Percentiles rank a stretch among this genome's conserved stretches.
These are phyloP conservation scores for Ormyrus pomaceus DNA, from an alignment of 2,888 invertebrate genomes.

Conservation along the genomic window DNA sequence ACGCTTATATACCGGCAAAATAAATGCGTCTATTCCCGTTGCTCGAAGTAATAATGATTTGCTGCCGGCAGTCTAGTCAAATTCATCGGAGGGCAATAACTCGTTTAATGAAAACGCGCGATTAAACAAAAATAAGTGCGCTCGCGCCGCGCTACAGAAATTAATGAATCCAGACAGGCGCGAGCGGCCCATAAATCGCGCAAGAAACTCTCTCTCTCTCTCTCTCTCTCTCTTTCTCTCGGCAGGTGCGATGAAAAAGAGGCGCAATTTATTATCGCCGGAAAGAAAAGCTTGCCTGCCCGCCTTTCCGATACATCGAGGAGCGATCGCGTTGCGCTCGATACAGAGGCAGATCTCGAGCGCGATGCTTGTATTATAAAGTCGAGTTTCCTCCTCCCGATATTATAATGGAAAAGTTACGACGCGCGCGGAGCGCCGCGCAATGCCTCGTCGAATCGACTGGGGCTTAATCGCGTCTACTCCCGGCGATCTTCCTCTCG, in stretches of 20 bases:
- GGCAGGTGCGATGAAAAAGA: slow-evolving; percentile 48
- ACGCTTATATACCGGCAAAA: too few relatives aligned
- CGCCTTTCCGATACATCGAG: background rate
- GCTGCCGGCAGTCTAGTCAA: background rate
- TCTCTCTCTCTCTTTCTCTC: background rate
- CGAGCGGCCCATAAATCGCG: slow-evolving; percentile 33
- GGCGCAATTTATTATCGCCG: slow-evolving; percentile 43
- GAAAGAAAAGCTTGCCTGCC: slow-evolving; percentile 13
- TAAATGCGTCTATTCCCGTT: too few relatives aligned
- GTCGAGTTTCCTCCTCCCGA: background rate
- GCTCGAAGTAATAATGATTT: too few relatives aligned
- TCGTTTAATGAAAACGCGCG: slow-evolving; percentile 10
- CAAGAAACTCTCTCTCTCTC: slow-evolving; percentile 22
- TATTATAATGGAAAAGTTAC: slow-evolving; percentile 52
- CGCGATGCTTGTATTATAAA: slow-evolving; percentile 24
- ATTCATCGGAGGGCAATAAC: slow-evolving; percentile 2
- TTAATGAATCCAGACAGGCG: slow-evolving; percentile 37
- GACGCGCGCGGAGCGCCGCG: slow-evolving; percentile 4
- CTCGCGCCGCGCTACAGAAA: background rate
- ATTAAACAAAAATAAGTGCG: slow-evolving; percentile 23
- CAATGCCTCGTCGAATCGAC: slow-evolving; percentile 29
- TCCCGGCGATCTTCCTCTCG: background rate
- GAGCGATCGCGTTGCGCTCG: slow-evolving; percentile 15
- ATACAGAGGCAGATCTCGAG: background rate
- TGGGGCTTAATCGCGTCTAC: slow-evolving; percentile 41